phyloP scores from a whole-genome alignment of 2,888 invertebrate genomes.

The Apodemia mormo region DNA sequence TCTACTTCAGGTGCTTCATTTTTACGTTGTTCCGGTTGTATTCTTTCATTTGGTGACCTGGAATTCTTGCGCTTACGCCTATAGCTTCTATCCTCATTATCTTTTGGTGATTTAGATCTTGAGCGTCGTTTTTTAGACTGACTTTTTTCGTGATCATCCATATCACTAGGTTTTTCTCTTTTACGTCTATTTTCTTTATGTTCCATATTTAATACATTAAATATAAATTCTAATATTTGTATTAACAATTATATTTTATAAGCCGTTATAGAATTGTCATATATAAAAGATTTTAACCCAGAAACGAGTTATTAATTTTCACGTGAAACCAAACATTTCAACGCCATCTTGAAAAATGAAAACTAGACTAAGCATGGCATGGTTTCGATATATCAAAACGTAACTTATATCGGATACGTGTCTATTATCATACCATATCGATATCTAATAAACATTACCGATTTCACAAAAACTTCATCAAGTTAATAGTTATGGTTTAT shows the following conservation, averaged over 20 bases:
- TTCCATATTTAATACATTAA: conserved; percentile 49
- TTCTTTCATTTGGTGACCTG: conserved; percentile 48
- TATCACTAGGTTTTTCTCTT: conserved; percentile 55
- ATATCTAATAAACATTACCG: no score
- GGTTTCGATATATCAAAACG: no score
- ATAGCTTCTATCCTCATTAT: conserved; percentile 47
- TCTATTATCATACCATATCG: no score
- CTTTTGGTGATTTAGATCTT: conserved; percentile 53
- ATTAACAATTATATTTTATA: not conserved
- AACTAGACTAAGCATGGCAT: no score
- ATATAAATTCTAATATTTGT: not conserved
- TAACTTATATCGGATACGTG: no score
- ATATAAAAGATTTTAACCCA: not conserved
- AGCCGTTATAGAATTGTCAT: not conserved
- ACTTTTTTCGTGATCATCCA: conserved; percentile 46
- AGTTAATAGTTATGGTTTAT: no score
- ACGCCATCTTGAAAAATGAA: not conserved
- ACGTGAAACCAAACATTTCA: not conserved
- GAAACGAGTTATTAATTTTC: not conserved
- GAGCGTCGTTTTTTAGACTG: conserved; percentile 57
- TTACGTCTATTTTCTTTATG: conserved; percentile 57
- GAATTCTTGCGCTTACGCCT: conserved; percentile 63
- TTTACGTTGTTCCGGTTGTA: conserved; percentile 52
- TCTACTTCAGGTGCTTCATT: conserved; percentile 44
- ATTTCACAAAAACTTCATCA: no score